These are phyloP conservation scores for Thereva nobilitata DNA, from an alignment of 2,888 invertebrate species.

Conservation along the genomic window DNA sequence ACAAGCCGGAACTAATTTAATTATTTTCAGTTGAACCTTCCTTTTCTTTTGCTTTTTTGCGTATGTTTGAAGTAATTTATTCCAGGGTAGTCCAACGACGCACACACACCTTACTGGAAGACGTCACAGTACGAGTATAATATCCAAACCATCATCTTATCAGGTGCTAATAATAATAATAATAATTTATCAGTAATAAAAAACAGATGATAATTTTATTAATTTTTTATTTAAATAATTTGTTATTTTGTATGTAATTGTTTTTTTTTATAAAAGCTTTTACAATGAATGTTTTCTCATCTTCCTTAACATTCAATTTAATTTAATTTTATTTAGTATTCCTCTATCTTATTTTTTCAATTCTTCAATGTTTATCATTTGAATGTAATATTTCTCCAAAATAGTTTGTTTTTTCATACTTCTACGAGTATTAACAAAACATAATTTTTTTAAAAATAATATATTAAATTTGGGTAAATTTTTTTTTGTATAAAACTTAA, in stretches of 20 bases:
- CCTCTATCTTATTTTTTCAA: slow-evolving; percentile 18
- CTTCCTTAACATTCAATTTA: slow-evolving; percentile 29
- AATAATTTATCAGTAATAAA: background rate
- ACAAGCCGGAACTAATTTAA: slow-evolving; percentile 7
- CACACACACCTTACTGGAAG: slow-evolving; percentile 70
- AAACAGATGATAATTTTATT: background rate
- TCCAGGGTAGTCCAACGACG: slow-evolving; percentile 64
- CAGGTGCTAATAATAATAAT: slow-evolving; percentile 48
- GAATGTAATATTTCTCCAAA: slow-evolving; percentile 16
- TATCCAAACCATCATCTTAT: slow-evolving; percentile 58
- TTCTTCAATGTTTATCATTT: slow-evolving; percentile 18
- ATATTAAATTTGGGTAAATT: background rate
- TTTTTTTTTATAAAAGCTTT: slow-evolving; percentile 2
- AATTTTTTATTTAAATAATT: slow-evolving; percentile 42
- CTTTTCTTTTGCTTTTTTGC: slow-evolving; percentile 43
- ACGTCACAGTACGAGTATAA: slow-evolving; percentile 70
- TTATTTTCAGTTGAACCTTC: slow-evolving; percentile 3
- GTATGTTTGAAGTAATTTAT: slow-evolving; percentile 44
- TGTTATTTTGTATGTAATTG: slow-evolving; percentile 12
- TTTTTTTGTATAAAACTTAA: background rate
- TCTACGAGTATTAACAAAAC: too few relatives aligned
- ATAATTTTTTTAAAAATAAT: background rate
- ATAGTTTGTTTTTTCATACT: slow-evolving; percentile 7
- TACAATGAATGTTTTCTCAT: slow-evolving; percentile 5
- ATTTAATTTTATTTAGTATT: slow-evolving; percentile 39